A percentile compares a stretch with the other conserved stretches of the same genome.
These are phyloP conservation scores for Cebidichthys violaceus DNA, from an alignment of 2,113 vertebrate species.

Conservation along the genomic window DNA sequence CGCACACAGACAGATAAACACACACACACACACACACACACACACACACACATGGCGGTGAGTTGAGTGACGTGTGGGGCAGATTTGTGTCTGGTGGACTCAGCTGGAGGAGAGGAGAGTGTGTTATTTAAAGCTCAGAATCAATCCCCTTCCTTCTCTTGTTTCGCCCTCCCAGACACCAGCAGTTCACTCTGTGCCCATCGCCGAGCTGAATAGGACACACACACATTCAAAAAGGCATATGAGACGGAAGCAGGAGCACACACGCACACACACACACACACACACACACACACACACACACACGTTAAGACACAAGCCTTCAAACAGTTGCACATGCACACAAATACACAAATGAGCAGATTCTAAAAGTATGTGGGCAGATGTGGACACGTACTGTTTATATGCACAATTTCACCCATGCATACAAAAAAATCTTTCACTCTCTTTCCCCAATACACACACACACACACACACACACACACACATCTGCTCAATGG, in stretches of 20 bases:
- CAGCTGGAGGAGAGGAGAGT: conserved; percentile 77
- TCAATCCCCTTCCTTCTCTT: conserved; percentile 68
- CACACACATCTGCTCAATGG: neutral
- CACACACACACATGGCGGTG: neutral
- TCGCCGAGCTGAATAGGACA: conserved; percentile 47
- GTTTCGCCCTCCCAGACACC: conserved; percentile 44
- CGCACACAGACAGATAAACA: neutral
- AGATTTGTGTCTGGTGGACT: conserved; percentile 65
- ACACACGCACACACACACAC: conserved; percentile 20
- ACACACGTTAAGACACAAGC: conserved; percentile 23
- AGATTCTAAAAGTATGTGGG: conserved; percentile 4
- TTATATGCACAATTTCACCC: neutral
- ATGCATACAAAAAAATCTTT: neutral
- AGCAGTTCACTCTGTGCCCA: conserved; percentile 31
- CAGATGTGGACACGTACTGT: neutral
- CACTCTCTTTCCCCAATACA: neutral
- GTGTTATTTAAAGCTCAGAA: conserved; percentile 82
- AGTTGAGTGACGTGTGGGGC: conserved; percentile 59
- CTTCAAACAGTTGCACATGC: conserved; percentile 25
- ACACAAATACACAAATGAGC: conserved; percentile 3
- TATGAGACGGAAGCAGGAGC: conserved; percentile 20
- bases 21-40: neutral
- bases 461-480: conserved; percentile 9
- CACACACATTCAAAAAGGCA: conserved; percentile 18
- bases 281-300: conserved; percentile 1